Evolutionary conservation across 2,888 invertebrate species (phyloP).

Genomic region (Augochlorella aurata): DNA sequence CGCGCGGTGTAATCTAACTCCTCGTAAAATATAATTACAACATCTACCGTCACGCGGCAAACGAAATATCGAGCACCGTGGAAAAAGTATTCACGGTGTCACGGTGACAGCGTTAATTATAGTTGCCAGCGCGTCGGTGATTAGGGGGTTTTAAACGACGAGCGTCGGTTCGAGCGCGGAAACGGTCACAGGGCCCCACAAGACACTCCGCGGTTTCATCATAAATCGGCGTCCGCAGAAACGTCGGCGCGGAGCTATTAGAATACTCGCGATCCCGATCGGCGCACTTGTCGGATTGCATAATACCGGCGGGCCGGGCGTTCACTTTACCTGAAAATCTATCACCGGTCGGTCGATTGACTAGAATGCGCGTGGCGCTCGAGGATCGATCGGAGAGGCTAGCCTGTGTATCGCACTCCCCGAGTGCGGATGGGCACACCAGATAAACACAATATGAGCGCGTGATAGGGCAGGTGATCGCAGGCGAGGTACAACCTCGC

Average conservation of each 20-base stretch:
- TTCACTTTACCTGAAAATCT: conserved; percentile 19
- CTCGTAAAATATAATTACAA: too few species aligned
- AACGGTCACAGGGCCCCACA: too few species aligned
- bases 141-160: too few species aligned
- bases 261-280: not conserved
- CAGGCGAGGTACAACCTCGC: conserved; percentile 35
- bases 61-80: too few species aligned
- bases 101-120: too few species aligned
- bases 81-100: too few species aligned
- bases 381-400: not conserved
- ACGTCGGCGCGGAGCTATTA: not conserved
- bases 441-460: conserved; percentile 25
- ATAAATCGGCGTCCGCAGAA: not conserved
- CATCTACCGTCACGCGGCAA: too few species aligned
- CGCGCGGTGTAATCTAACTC: too few species aligned
- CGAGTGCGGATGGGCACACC: not conserved
- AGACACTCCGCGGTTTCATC: too few species aligned
- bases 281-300: conserved; percentile 2
- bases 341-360: not conserved
- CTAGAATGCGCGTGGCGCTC: not conserved
- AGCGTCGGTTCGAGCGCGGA: too few species aligned
- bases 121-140: too few species aligned
- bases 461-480: conserved; percentile 47
- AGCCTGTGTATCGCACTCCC: not conserved
- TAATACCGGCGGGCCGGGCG: not conserved